phyloP scores from a whole-genome alignment of 2,888 invertebrate genomes.

The Agrypnus murinus region DNA sequence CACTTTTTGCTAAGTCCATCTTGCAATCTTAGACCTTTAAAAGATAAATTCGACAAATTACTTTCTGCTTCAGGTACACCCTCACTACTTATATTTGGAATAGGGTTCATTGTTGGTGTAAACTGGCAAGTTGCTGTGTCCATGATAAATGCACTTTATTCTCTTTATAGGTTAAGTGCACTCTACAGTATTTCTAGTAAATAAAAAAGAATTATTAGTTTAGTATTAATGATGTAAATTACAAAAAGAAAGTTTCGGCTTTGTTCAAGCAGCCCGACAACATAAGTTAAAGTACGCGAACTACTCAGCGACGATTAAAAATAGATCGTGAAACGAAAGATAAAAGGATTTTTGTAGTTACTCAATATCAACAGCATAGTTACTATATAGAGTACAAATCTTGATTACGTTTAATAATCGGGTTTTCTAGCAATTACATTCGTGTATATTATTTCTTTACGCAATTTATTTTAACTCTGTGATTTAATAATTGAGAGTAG shows the following conservation, averaged over 20 bases:
- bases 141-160: neutral
- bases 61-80: neutral
- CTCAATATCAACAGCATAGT: neutral
- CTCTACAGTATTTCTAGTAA: no score
- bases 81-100: neutral
- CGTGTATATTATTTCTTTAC: no score
- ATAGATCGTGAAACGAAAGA: slow-evolving; percentile 22
- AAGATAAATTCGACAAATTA: neutral
- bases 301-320: slow-evolving; percentile 20
- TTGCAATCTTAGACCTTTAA: slow-evolving; percentile 22
- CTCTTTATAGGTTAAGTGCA: neutral
- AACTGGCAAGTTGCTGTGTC: neutral
- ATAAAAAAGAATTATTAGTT: neutral
- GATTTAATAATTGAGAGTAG: no score
- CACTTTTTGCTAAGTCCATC: slow-evolving; percentile 70
- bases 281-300: slow-evolving; percentile 1
- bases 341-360: slow-evolving; percentile 10
- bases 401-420: no score
- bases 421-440: no score
- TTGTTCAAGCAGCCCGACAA: neutral
- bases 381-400: no score
- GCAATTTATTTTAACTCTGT: no score
- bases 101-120: neutral
- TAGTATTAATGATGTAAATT: neutral
- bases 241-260: neutral